Base-by-base conservation (phyloP, 1,140 invertebrate genomes). In the Sycophila sp. region DNA sequence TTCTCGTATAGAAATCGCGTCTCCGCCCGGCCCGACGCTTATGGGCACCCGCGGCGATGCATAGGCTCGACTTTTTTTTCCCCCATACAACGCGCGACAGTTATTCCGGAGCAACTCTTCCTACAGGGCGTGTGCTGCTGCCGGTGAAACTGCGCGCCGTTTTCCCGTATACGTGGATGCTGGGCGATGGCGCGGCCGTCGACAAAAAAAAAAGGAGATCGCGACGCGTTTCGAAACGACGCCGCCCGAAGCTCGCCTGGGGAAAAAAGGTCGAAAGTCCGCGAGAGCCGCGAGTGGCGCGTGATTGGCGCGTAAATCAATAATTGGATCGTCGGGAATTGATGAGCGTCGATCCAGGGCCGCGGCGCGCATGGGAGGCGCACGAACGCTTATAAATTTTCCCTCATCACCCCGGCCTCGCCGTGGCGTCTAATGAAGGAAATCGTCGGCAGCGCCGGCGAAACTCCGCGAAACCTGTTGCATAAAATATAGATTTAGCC, bases 301-400 rank as follows among this genome's bases (percentile, higher is more conserved):
- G 17, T 58, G 60, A 70, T 70, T 58, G 68, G 68, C 59, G 11
- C 59, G 60, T 70, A 64, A 70, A 70, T 70, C 68, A 70, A 70
- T 70, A 70, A 70, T 70, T 70, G 68, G 68, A 70, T 70, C 68
- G 68, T 63, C 59, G 67, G 19, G 53, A 40, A 56, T 67, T 26
- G 53, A 67, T 58, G 53, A 53, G 22, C 45, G 32, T 22, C 56
- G 40, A 22, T 49, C 28, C 30, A 36, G 28, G 47, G 62, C 17
- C 62, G n/a, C 11, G 60, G 30, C 45, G 60, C 13, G 47, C 49
- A 62, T n/a, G n/a, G n/a, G n/a, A n/a, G n/a, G n/a, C n/a, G n/a
- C n/a, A n/a, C n/a, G n/a, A n/a, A 38, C 55, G 28, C 66, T 51
- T 55, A 66, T 70, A 72, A 56, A 67, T 72, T 71, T 73, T 72